Evolutionary conservation across 2,888 invertebrate species (phyloP), one percentile per base, ranked within the genome.

Genomic region (Andrena haemorrhoa): DNA sequence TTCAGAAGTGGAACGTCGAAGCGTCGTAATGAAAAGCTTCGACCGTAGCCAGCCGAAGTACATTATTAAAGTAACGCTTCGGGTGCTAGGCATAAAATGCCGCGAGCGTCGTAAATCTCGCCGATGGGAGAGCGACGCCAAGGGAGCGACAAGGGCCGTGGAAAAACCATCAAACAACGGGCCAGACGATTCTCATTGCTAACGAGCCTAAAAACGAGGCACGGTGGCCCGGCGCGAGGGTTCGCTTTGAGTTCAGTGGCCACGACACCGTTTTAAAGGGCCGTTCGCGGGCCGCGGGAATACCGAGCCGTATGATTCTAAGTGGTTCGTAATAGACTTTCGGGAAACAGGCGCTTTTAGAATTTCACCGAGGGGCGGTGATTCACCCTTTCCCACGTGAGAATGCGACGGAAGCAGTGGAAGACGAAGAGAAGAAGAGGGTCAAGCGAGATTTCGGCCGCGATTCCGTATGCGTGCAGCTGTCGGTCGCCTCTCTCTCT

Each of bases 321-420:
- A 86, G 88, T 79, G 88, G 80, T 88, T 88, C 80, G 73, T 88
- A 89, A 89, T 89, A 89, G 89, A 87, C 85, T 89, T 89, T 89
- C 89, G 77, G 82, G 89, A 89, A 89, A 74, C 79, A 58, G 76
- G 83, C 84, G 86, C 81, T 81, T 89, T 89, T 88, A 88, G 89
- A 86, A 88, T 89, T 88, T 89, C 85, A 79, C 78, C 68, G 79
- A 86, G 87, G 41, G 79, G 72, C 84, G 79, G 82, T 88, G 89
- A 89, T 76, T 89, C 88, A 89, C 74, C 79, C 79, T 65, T 53
- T 56, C 56, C 65, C 83, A 69, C 82, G 82, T 79, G 82, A 79
- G 87, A 87, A 87, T 86, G 88, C 80, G 60, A 72, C 58, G 65
- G 41, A 33, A 31, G 29, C 31, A 31, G 47, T 10, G 12, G 60